A percentile compares a stretch with the other conserved stretches of the same genome.
phyloP scores from a whole-genome alignment of 2,888 invertebrate species.

The Xanthorhoe designata region DNA sequence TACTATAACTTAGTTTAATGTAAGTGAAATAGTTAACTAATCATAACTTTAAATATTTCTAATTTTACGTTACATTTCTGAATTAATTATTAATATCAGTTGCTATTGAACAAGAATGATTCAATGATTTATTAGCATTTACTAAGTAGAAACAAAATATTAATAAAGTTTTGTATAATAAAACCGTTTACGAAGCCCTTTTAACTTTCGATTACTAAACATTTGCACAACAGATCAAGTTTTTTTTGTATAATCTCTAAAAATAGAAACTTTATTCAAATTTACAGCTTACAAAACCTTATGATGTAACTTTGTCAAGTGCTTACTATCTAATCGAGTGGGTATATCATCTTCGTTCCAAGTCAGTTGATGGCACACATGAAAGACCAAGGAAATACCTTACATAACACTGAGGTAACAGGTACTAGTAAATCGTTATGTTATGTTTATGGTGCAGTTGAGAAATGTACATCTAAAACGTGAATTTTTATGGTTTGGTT shows the following conservation, averaged over 20 bases:
- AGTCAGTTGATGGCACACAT: slow-evolving; percentile 35
- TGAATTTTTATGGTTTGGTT: slow-evolving; percentile 13
- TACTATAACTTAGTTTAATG: neutral
- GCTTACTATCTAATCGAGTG: slow-evolving; percentile 20
- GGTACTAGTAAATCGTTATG: slow-evolving; percentile 7
- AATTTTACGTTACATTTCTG: too few species aligned
- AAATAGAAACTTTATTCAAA: slow-evolving; percentile 31
- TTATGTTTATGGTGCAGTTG: slow-evolving; percentile 14
- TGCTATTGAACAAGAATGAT: too few species aligned
- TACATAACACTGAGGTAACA: slow-evolving; percentile 31
- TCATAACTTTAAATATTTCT: too few species aligned
- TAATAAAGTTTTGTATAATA: neutral
- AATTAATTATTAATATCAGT: too few species aligned
- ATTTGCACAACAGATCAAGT: slow-evolving; percentile 18
- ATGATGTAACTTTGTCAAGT: slow-evolving; percentile 30
- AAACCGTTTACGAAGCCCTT: neutral
- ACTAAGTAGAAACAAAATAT: neutral
- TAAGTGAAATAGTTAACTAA: neutral
- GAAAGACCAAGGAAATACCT: slow-evolving; percentile 34
- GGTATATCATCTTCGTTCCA: slow-evolving; percentile 33
- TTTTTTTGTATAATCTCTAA: slow-evolving; percentile 10
- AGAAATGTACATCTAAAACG: slow-evolving; percentile 15
- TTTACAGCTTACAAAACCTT: slow-evolving; percentile 21
- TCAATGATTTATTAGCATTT: neutral
- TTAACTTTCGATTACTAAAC: slow-evolving; percentile 9